Conservation (phyloP, 2,888 invertebrate genomes). For the Pseudolycoriella hygida region DNA sequence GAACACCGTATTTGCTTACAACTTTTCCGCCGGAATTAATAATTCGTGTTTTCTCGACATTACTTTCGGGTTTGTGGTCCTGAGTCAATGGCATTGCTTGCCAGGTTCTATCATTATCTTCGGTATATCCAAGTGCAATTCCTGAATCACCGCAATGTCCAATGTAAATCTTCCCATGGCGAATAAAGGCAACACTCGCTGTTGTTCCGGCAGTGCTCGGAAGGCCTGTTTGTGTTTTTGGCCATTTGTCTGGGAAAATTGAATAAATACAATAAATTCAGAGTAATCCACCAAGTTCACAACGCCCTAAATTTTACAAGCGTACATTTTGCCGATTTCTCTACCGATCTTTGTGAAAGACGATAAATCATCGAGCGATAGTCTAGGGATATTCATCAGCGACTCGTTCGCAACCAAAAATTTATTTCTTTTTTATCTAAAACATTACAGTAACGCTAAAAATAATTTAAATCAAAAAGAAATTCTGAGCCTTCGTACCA, state of each 20-base stretch:
- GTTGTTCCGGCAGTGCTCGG: slow-evolving; percentile 97
- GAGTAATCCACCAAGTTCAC: too few species aligned
- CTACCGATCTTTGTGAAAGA: too few species aligned
- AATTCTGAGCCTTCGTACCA: too few species aligned
- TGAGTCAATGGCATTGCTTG: slow-evolving; percentile 63
- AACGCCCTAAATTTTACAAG: too few species aligned
- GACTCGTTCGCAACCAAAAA: too few species aligned
- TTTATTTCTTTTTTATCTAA: too few species aligned
- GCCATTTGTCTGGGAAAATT: slow-evolving; percentile 82
- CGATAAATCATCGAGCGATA: too few species aligned
- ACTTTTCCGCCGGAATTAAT: slow-evolving; percentile 67
- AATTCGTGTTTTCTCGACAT: slow-evolving; percentile 68
- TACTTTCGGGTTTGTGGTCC: slow-evolving; percentile 91
- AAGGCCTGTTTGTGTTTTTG: slow-evolving; percentile 83
- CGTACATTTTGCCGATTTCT: too few species aligned
- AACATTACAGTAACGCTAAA: too few species aligned
- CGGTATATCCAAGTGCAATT: slow-evolving; percentile 73
- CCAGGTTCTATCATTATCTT: slow-evolving; percentile 54
- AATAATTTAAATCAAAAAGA: too few species aligned
- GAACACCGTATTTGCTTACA: slow-evolving; percentile 63
- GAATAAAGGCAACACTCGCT: slow-evolving; percentile 87
- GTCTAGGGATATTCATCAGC: too few species aligned
- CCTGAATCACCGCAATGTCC: slow-evolving; percentile 99
- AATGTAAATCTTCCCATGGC: slow-evolving; percentile 84
- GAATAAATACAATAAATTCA: slow-evolving; percentile 7